Evolutionary conservation across 2,888 invertebrate species (phyloP), one percentile per base, ranked within the genome.

Genomic region (Mesorhabditis sp.): DNA sequence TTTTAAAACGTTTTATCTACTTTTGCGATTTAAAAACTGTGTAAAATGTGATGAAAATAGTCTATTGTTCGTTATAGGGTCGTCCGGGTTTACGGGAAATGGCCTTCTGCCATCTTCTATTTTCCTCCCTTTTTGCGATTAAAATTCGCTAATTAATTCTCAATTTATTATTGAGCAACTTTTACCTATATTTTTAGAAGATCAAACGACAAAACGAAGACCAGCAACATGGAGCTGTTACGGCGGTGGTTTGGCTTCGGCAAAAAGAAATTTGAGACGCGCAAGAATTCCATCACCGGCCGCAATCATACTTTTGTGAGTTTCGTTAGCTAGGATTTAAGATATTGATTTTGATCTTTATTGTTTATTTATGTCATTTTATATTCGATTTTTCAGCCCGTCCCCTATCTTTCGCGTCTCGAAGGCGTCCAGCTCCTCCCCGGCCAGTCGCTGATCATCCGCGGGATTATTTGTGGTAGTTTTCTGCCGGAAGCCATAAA

Each of bases 241-340:
- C 80, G 83, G n/a, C 79, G 78, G 66, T 62, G 82, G 42, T 80
- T 81, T 70, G 79, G 76, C 7, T 63, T 45, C 5, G 68, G 70
- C 67, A 79, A 81, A 65, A 79, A 79, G 67, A 79, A 81, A 68
- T 42, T 71, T 10, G 58, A 50, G 61, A 82, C 84, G 3, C 78
- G 82, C 66, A 84, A 83, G 72, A 82, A 84, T 70, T 83, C 84
- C 6, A 78, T 84, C 65, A 84, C 84, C 5, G 84, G 84, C 10
- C 67, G 84, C 45, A 85, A 83, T 70, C 80, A 84, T 66, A 80
- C 77, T 42, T 85, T 84, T 66, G 83, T 83, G 63, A 76, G 82
- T 78, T 69, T 67, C 67, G 6, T 42, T 42, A 58, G 15, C n/a
- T 15, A 13, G 42, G 6, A 6, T 15, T 62, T 6, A 67, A 58